A percentile compares a stretch with the other conserved stretches of the same genome.
Conservation (phyloP, 2,888 invertebrate genomes). For the Chaetogeoica ovagalla region DNA sequence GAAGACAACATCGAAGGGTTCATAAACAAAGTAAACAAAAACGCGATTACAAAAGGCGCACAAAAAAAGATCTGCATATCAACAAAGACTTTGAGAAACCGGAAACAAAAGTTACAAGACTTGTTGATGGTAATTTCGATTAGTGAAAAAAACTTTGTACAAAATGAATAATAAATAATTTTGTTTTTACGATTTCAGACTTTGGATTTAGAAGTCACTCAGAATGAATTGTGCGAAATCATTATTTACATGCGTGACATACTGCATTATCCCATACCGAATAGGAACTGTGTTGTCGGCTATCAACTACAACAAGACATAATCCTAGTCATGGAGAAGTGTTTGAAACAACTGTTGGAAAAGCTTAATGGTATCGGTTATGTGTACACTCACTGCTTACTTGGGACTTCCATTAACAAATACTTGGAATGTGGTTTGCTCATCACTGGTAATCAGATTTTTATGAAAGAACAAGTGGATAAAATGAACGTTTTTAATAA, state of each 20-base stretch:
- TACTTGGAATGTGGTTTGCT: slow-evolving; percentile 30
- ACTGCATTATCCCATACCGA: slow-evolving; percentile 35
- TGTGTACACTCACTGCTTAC: neutral
- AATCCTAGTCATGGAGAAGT: slow-evolving; percentile 15
- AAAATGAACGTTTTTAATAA: neutral
- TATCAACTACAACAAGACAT: slow-evolving; percentile 30
- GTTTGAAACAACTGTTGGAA: slow-evolving; percentile 6
- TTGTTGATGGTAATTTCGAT: slow-evolving; percentile 21
- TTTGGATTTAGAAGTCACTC: slow-evolving; percentile 43
- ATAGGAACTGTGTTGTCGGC: slow-evolving; percentile 27
- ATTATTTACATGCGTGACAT: slow-evolving; percentile 34
- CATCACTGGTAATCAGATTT: slow-evolving; percentile 22
- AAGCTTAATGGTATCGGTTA: neutral
- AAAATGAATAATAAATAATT: neutral
- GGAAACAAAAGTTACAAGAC: slow-evolving; percentile 16
- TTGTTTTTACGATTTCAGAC: neutral
- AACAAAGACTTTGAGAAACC: neutral
- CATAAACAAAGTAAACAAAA: slow-evolving; percentile 34
- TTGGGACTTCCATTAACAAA: slow-evolving; percentile 31
- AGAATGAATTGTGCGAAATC: slow-evolving; percentile 20
- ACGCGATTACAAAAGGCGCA: slow-evolving; percentile 29
- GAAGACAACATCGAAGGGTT: slow-evolving; percentile 43
- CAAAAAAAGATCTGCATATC: slow-evolving; percentile 42
- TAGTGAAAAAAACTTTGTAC: neutral
- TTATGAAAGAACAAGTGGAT: slow-evolving; percentile 13